A percentile compares a stretch with the other conserved stretches of the same genome.
These are phyloP conservation scores for Brachionus paranguensis DNA, from an alignment of 1,140 invertebrate genomes.

Conservation along the genomic window DNA sequence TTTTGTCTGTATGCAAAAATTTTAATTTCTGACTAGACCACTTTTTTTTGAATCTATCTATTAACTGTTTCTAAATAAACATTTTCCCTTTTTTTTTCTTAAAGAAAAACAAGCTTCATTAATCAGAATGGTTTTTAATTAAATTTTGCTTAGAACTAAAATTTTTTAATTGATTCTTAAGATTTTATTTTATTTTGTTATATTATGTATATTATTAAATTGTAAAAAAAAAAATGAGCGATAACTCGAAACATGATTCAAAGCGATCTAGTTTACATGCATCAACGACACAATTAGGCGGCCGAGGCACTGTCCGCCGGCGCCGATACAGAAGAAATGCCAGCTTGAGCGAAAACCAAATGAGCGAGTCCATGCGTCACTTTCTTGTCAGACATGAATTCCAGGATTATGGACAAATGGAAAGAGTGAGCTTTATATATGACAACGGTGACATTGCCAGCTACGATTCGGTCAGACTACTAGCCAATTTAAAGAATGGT, in stretches of 20 bases:
- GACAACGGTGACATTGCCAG: conserved; percentile 6
- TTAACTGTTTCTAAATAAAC: no score
- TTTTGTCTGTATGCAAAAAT: neutral
- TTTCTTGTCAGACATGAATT: conserved; percentile 27
- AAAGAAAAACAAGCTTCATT: neutral
- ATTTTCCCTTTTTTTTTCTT: neutral
- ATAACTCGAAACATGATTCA: neutral
- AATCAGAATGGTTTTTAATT: neutral
- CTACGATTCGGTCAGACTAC: neutral
- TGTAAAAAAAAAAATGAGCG: neutral
- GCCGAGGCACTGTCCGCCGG: conserved; percentile 8
- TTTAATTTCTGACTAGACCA: neutral
- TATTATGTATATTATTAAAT: conserved; percentile 8
- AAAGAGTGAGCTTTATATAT: conserved; percentile 17
- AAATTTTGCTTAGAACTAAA: neutral
- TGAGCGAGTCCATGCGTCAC: neutral
- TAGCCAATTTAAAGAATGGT: conserved; percentile 28
- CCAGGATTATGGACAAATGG: conserved; percentile 27
- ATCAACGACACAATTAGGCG: conserved; percentile 34
- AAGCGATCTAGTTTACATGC: neutral
- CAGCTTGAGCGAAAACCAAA: conserved; percentile 1
- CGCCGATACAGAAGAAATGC: conserved; percentile 21
- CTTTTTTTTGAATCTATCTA: neutral
- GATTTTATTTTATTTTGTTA: conserved; percentile 3
- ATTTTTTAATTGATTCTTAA: neutral